A percentile compares a stretch with the other conserved stretches of the same genome.
phyloP scores from a whole-genome alignment of 2,113 vertebrate genomes.

The Ochotona princeps region DNA sequence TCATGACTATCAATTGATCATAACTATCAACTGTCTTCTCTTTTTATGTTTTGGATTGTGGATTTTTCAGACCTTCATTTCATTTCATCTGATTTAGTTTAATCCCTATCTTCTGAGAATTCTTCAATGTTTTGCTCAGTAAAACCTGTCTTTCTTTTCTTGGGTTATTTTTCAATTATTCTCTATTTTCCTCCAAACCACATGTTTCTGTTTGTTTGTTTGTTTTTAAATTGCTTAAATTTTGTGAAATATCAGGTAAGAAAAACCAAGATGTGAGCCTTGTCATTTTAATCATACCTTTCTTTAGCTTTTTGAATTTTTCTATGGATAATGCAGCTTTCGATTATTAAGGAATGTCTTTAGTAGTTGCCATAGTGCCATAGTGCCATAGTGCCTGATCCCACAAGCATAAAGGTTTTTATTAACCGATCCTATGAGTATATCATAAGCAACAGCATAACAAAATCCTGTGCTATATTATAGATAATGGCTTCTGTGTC shows the following conservation, averaged over 20 bases:
- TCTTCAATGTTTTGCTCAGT: not conserved
- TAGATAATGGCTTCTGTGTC: not conserved
- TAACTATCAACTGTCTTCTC: not conserved
- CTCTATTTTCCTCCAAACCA: not conserved
- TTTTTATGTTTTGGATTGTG: not conserved
- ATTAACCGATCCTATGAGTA: constrained; percentile 1
- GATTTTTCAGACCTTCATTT: not conserved
- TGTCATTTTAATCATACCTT: constrained; percentile 1
- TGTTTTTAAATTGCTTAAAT: not conserved
- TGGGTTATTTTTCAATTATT: constrained; percentile 19
- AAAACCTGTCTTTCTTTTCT: not conserved
- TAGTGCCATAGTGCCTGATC: not conserved
- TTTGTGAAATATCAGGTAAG: not conserved
- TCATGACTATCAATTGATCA: not conserved
- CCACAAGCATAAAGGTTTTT: not conserved
- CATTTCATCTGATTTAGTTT: constrained; percentile 19
- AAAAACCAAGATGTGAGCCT: not conserved
- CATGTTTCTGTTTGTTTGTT: not conserved
- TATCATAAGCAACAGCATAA: not conserved
- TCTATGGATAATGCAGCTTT: not conserved
- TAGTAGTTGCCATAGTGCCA: not conserved
- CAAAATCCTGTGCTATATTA: not conserved
- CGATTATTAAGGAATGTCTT: constrained; percentile 2
- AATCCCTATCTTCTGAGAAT: constrained; percentile 57
- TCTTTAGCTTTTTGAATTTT: constrained; percentile 22